phyloP scores from a whole-genome alignment of 2,888 invertebrate species.

The Eustalomyia histrio region DNA sequence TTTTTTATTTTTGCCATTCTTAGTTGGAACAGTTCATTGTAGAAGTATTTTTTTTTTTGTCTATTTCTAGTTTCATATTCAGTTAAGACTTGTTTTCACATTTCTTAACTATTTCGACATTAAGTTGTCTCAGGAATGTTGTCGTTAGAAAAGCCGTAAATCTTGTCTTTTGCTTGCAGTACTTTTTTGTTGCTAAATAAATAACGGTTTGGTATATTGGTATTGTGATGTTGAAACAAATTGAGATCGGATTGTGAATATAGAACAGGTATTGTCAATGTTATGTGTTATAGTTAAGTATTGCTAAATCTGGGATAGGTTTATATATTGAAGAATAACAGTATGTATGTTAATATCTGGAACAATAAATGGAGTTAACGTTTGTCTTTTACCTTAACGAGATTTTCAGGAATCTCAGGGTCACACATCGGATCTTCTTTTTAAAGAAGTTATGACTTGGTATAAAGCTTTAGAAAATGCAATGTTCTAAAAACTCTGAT shows the following conservation, averaged over 20 bases:
- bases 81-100: slow-evolving; percentile 60
- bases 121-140: slow-evolving; percentile 64
- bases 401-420: too few species aligned
- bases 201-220: slow-evolving; percentile 18
- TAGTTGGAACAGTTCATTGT: slow-evolving; percentile 9
- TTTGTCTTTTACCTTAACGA: too few species aligned
- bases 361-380: too few species aligned
- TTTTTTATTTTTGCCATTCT: background rate
- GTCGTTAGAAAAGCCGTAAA: slow-evolving; percentile 62
- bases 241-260: background rate
- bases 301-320: too few species aligned
- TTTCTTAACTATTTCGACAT: slow-evolving; percentile 58
- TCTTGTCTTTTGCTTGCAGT: slow-evolving; percentile 57
- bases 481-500: too few species aligned
- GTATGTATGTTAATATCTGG: too few species aligned
- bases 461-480: too few species aligned
- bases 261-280: background rate
- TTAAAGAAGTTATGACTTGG: too few species aligned
- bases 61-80: slow-evolving; percentile 18
- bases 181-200: slow-evolving; percentile 4
- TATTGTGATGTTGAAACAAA: background rate
- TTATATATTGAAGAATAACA: too few species aligned
- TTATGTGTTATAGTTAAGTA: background rate
- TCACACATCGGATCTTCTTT: too few species aligned
- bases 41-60: slow-evolving; percentile 14